Evolutionary conservation across 2,888 invertebrate genomes (phyloP), one percentile per base, ranked within the genome.

Genomic region (Machimus rusticus): DNA sequence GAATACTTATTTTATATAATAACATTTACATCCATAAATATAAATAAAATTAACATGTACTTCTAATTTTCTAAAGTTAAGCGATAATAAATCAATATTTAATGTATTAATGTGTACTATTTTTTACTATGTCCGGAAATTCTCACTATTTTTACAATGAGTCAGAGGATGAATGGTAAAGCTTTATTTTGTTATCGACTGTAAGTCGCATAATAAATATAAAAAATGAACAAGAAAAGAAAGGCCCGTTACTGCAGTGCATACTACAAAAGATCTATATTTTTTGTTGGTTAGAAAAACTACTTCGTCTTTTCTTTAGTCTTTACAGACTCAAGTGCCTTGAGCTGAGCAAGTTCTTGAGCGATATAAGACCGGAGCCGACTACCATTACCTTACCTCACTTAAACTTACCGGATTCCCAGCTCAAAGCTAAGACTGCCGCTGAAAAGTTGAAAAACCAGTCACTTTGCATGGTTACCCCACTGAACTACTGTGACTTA

Each of bases 311-410:
- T 51, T 37, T 37, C 34, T 34, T 57, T 23, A 12, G 78, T 57
- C 66, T 66, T 51, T 57, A 66, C 37, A 82, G 39, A 16, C 82
- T 57, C 82, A 66, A 82, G 66, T 37, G 28, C 46, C 82, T 66
- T 34, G 57, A 28, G 28, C 46, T 31, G 8, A 82, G 82, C 57
- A 31, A 82, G 82, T 82, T 82, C 82, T 66, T 82, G 37, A 39
- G 76, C 37, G 34, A 9, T 51, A 37, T 37, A 82, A 66, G 82
- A 79, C 14, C 28, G 28, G 12, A 28, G 14, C 79, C 5, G 28
- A 34, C 66, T 34, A 82, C 82, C 82, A 82, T 82, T 82, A 57
- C 82, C 82, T 82, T 82, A 82, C 82, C 82, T 82, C 82, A 82
- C 66, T 43, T 57, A 57, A 57, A 34, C 57, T 57, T 34, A 14